Percentiles rank a stretch among this genome's conserved stretches.
phyloP scores from a whole-genome alignment of 2,797 vertebrate genomes.

The Gallirallus australis region DNA sequence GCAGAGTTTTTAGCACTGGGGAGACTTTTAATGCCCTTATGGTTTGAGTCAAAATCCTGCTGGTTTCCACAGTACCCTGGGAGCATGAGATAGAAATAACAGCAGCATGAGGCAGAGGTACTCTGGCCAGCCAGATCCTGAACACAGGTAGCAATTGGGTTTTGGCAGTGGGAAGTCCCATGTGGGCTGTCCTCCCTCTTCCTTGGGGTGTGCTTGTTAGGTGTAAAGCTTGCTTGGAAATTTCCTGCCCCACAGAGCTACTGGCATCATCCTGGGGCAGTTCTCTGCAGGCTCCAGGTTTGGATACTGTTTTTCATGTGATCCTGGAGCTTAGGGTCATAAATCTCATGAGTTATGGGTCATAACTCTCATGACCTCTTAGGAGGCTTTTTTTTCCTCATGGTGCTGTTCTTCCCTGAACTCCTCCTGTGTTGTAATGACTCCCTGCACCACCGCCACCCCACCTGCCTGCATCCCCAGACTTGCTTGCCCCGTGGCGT shows the following conservation, averaged over 20 bases:
- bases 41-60: background rate
- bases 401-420: background rate
- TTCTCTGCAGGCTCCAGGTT: background rate
- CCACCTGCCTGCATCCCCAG: background rate
- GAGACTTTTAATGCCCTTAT: background rate
- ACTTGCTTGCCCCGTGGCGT: accelerated
- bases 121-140: background rate
- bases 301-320: background rate
- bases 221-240: background rate
- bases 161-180: background rate
- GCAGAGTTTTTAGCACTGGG: background rate
- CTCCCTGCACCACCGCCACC: accelerated
- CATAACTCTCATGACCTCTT: background rate
- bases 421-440: accelerated
- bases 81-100: background rate
- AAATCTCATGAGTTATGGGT: background rate
- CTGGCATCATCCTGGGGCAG: background rate
- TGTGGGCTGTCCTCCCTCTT: background rate
- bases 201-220: background rate
- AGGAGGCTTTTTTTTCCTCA: background rate
- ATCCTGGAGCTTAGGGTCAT: background rate
- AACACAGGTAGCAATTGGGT: background rate
- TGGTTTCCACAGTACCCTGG: background rate
- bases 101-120: background rate
- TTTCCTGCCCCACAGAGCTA: background rate